phyloP scores from a whole-genome alignment of 2,888 invertebrate species.

The Drosophila planitibia region DNA sequence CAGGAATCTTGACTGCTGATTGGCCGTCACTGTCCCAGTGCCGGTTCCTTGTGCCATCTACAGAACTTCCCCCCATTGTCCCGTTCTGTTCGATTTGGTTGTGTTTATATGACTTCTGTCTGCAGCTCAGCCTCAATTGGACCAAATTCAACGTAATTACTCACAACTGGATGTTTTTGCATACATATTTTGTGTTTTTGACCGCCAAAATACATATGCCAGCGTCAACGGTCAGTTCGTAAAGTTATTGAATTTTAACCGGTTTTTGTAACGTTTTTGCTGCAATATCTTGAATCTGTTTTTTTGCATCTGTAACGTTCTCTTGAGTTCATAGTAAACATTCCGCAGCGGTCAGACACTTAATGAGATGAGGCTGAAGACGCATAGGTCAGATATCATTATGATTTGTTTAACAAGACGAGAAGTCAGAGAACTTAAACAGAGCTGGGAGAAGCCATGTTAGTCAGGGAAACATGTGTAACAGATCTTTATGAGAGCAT shows the following conservation, averaged over 20 bases:
- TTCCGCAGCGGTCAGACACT: conserved; percentile 22
- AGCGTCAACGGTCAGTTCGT: conserved; percentile 30
- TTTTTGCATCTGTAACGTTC: conserved; percentile 19
- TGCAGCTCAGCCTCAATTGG: conserved; percentile 55
- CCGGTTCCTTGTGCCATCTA: conserved; percentile 7
- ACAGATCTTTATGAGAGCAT: too few species aligned
- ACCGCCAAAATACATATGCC: conserved; percentile 46
- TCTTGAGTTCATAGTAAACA: conserved; percentile 6
- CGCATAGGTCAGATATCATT: conserved; percentile 27
- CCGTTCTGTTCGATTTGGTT: background rate
- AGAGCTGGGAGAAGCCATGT: background rate
- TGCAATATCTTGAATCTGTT: background rate
- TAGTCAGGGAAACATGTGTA: background rate
- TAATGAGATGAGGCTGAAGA: conserved; percentile 3
- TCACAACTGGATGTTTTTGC: conserved; percentile 60
- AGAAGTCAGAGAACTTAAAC: background rate
- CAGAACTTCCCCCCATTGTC: conserved; percentile 11
- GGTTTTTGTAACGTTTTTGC: conserved; percentile 55
- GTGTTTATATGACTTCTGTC: conserved; percentile 66
- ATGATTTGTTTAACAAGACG: background rate
- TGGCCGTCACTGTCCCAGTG: conserved; percentile 63
- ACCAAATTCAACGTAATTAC: conserved; percentile 63
- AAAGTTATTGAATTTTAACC: conserved; percentile 27
- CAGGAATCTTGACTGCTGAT: conserved; percentile 49
- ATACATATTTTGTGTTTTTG: conserved; percentile 34